Evolutionary conservation across 2,888 invertebrate species (phyloP).

Genomic region (Oegoconia quadripuncta): DNA sequence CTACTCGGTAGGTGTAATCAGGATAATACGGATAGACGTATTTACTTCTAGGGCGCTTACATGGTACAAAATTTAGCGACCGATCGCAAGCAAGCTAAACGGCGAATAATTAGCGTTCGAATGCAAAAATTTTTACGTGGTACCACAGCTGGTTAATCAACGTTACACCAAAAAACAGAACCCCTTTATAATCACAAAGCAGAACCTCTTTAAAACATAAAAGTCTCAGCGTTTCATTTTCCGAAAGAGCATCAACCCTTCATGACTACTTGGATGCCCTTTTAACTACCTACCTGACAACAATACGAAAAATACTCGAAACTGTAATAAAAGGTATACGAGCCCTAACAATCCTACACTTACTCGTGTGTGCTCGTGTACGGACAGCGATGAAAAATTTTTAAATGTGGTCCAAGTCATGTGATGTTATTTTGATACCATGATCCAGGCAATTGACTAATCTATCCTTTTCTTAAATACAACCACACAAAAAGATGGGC

Average conservation of each 20-base stretch:
- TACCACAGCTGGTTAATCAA: no score
- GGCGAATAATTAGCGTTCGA: no score
- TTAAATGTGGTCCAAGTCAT: constrained; percentile 24
- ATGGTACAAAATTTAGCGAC: no score
- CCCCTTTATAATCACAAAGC: no score
- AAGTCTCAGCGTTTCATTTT: no score
- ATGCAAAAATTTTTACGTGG: no score
- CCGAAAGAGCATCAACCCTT: constrained; percentile 6
- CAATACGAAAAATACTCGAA: constrained; percentile 48
- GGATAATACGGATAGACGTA: no score
- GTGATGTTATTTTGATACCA: neutral
- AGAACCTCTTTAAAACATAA: no score
- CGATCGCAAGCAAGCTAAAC: no score
- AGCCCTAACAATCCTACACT: constrained; percentile 43
- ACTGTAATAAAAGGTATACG: constrained; percentile 50
- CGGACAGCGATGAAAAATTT: constrained; percentile 35
- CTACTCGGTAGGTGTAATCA: no score
- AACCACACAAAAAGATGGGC: neutral
- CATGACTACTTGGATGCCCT: constrained; percentile 1
- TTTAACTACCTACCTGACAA: constrained; percentile 25
- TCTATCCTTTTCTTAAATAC: neutral
- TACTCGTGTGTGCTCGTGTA: constrained; percentile 25
- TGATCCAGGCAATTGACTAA: neutral
- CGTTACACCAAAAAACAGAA: no score
- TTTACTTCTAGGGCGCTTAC: no score